Conservation (phyloP, 2,113 vertebrate genomes). For the Chionodraco myersi region DNA sequence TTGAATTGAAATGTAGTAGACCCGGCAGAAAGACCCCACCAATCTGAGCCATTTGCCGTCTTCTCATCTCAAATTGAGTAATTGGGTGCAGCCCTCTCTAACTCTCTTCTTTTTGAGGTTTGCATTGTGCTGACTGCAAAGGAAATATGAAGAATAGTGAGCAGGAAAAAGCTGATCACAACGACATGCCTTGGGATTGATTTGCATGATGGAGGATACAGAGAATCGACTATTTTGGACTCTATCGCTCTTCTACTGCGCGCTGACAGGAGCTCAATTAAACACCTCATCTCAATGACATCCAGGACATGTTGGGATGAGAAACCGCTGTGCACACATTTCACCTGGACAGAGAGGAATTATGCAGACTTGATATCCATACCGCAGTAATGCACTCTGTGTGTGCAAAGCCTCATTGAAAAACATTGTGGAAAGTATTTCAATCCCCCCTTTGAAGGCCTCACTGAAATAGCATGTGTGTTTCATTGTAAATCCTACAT, state of each 20-base stretch:
- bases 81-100: neutral
- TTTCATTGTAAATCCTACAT: conserved; percentile 32
- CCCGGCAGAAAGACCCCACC: neutral
- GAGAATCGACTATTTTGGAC: conserved; percentile 27
- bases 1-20: neutral
- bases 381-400: neutral
- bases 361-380: conserved; percentile 27
- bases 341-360: conserved; percentile 36
- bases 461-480: conserved; percentile 14
- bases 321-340: conserved; percentile 11
- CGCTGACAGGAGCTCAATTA: conserved; percentile 53
- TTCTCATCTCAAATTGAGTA: neutral
- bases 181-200: conserved; percentile 17
- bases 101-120: neutral
- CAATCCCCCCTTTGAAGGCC: conserved; percentile 12
- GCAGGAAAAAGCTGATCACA: neutral
- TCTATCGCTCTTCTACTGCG: conserved; percentile 10
- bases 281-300: conserved; percentile 45
- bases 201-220: neutral
- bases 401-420: conserved; percentile 3
- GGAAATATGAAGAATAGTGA: conserved; percentile 3
- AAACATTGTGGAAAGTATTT: conserved; percentile 18
- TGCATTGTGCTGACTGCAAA: conserved; percentile 13
- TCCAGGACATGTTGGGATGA: conserved; percentile 41
- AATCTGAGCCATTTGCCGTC: neutral